Conservation (phyloP, 2,888 invertebrate genomes). For the Tupiocoris notatus region DNA sequence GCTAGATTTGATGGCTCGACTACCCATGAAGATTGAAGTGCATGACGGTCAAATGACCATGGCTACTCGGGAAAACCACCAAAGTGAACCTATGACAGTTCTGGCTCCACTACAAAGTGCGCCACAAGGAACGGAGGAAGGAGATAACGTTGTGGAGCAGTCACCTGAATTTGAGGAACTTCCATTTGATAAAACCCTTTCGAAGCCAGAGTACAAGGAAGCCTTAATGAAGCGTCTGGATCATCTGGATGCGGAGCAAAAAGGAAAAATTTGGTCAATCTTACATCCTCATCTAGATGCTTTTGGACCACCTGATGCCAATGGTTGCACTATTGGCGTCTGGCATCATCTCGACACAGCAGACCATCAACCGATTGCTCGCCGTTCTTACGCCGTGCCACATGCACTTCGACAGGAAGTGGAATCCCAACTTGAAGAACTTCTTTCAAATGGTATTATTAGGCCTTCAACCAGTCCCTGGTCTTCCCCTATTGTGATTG, state of each 20-base stretch:
- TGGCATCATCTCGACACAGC: not conserved
- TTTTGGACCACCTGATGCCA: not conserved
- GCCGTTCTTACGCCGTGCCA: not conserved
- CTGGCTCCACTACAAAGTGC: not conserved
- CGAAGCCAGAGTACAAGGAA: too few species aligned
- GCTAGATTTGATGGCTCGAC: not conserved
- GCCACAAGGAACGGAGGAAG: not conserved
- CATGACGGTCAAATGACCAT: not conserved
- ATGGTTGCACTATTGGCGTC: not conserved
- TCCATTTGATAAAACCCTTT: too few species aligned
- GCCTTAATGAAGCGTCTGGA: too few species aligned
- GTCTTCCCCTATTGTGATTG: not conserved
- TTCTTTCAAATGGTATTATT: not conserved
- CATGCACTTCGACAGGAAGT: not conserved
- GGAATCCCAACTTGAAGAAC: not conserved
- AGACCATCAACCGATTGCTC: not conserved
- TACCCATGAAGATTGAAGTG: not conserved
- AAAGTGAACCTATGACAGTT: too few species aligned
- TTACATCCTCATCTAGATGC: not conserved
- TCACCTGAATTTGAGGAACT: too few species aligned
- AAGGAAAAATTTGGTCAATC: not conserved
- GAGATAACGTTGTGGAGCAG: too few species aligned
- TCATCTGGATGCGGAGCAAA: too few species aligned
- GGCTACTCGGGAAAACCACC: too few species aligned
- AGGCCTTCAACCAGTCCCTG: slow-evolving; percentile 3